These are phyloP conservation scores for Hemiscyllium ocellatum DNA, from an alignment of 2,113 vertebrate species.

Conservation along the genomic window DNA sequence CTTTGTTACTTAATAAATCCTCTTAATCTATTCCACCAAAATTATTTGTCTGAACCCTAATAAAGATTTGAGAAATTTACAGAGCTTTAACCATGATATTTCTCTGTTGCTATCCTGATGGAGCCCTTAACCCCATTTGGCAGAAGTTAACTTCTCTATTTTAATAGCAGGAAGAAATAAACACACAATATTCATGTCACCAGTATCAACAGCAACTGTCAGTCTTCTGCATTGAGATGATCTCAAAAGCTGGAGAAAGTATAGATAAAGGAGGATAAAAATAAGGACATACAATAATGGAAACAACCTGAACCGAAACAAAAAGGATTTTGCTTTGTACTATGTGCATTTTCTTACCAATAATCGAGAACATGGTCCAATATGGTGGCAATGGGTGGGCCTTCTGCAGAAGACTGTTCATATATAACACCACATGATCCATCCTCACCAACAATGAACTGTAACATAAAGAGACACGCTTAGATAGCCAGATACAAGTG, in stretches of 20 bases:
- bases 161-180: neutral
- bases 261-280: neutral
- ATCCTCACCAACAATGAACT: constrained; percentile 76
- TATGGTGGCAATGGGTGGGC: constrained; percentile 62
- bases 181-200: neutral
- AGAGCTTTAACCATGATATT: neutral
- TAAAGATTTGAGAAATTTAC: neutral
- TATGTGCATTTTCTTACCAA: constrained; percentile 49
- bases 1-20: neutral
- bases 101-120: neutral
- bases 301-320: neutral
- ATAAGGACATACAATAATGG: neutral
- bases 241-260: neutral
- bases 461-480: neutral
- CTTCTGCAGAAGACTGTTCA: constrained; percentile 69
- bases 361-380: constrained; percentile 65
- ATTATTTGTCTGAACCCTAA: neutral
- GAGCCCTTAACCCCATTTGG: neutral
- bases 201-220: too few species aligned
- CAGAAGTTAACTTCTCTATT: neutral
- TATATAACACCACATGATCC: constrained; percentile 73
- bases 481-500: neutral
- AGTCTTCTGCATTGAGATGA: neutral
- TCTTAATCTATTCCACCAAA: neutral
- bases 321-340: neutral